phyloP scores from a whole-genome alignment of 2,797 vertebrate species.

The Threskiornis aethiopicus region DNA sequence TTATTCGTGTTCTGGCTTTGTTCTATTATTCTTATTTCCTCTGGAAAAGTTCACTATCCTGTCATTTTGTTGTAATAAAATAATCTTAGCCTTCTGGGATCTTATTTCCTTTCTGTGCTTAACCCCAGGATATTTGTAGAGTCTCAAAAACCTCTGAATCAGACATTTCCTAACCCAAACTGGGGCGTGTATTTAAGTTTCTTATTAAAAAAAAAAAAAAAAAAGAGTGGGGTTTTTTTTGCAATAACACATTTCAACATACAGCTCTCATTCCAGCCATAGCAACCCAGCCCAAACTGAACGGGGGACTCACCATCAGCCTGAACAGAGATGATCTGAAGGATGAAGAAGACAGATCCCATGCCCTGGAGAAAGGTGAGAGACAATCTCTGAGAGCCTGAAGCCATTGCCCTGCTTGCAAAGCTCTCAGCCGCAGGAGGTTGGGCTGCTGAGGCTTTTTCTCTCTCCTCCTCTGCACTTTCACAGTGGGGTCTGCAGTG shows the following conservation, averaged over 20 bases:
- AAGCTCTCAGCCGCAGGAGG: neutral
- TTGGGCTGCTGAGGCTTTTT: neutral
- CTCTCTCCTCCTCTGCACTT: constrained; percentile 3
- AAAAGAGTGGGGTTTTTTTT: neutral
- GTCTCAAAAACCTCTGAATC: constrained; percentile 29
- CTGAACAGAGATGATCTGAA: constrained; percentile 67
- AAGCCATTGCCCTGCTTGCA: constrained; percentile 62
- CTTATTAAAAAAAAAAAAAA: neutral
- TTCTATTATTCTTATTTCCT: constrained; percentile 12
- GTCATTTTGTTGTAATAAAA: constrained; percentile 41
- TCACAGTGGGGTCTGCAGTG: neutral
- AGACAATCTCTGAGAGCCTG: neutral
- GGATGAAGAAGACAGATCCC: constrained; percentile 73
- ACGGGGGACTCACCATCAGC: constrained; percentile 82
- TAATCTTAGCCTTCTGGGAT: constrained; percentile 30
- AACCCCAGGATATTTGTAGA: constrained; percentile 11
- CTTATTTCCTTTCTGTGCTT: constrained; percentile 23
- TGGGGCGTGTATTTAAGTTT: neutral
- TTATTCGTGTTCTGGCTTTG: neutral
- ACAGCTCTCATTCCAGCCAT: neutral
- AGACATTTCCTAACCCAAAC: constrained; percentile 4
- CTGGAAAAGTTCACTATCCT: constrained; percentile 33
- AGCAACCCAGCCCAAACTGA: constrained; percentile 15
- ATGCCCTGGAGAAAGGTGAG: constrained; percentile 53
- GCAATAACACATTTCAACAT: neutral